Evolutionary conservation across 2,888 invertebrate genomes (phyloP), one percentile per base, ranked within the genome.

Genomic region (Eupithecia vulgata): DNA sequence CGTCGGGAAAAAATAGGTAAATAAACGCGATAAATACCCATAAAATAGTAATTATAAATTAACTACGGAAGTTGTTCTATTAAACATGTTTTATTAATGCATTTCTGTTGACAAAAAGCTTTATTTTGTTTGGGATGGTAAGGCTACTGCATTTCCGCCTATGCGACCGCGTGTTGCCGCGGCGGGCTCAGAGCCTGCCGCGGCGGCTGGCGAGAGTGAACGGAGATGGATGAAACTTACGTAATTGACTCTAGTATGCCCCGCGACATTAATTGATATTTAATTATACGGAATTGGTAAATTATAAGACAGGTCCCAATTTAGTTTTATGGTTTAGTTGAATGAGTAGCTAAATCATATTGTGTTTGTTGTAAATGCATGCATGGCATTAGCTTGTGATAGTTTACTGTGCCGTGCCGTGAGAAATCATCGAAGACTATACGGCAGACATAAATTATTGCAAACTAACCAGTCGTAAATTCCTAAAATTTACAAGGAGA

Each of bases 161-260:
- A 73, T 76, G 79, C 78, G 74, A 68, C 52, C 48, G 71, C 52
- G 57, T 12, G 57, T 79, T 86, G 82, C 81, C 78, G 71, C 71
- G 70, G 71, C 70, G 67, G 83, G 84, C 84, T 83, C 84, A 82
- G 25, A 57, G 25, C 57, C 79, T 71, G 42, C 75, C 45, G 71
- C 80, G 84, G 85, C 84, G 83, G 82, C 93, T 93, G 84, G 94
- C 94, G 91, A 78, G 93, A 84, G 77, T 93, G 93, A 70, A 73
- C 76, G 94, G 77, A 80, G 93, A 94, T 70, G 94, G 59, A 91
- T 91, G 92, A 85, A 91, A 89, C 83, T 90, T 87, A 87, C 86
- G 71, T 30, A 15, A 79, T 85, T 87, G 86, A 87, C 59, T 71
- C 67, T 69, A 35, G 34, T 72, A 70, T 64, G 73, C 73, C 70